A percentile compares a stretch with the other conserved stretches of the same genome.
Evolutionary conservation across 2,113 vertebrate species (phyloP).

Genomic region (Campylomormyrus tamandua): DNA sequence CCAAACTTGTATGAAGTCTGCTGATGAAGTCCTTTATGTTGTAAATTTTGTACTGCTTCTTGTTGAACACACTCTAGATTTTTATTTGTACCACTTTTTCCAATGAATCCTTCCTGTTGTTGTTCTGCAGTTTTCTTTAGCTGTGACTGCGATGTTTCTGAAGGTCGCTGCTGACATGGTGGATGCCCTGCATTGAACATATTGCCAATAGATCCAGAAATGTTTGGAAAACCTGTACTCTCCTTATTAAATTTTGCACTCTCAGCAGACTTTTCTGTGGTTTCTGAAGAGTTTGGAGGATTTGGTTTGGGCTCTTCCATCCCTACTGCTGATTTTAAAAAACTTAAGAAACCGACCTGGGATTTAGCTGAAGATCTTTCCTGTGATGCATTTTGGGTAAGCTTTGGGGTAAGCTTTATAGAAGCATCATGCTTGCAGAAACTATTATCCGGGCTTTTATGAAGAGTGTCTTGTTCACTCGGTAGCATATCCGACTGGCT

Average conservation of each 20-base stretch:
- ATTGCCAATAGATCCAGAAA: conserved; percentile 73
- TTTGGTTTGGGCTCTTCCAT: conserved; percentile 59
- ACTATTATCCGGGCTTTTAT: conserved; percentile 59
- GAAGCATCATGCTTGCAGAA: conserved; percentile 46
- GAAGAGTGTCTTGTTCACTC: conserved; percentile 48
- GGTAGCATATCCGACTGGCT: conserved; percentile 37
- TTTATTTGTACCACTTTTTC: conserved; percentile 28
- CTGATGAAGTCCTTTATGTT: conserved; percentile 46
- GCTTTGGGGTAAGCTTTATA: conserved; percentile 20
- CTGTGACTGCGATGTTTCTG: conserved; percentile 42
- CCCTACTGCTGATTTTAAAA: conserved; percentile 72
- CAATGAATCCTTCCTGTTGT: not conserved
- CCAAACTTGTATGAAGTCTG: conserved; percentile 25
- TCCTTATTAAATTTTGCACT: conserved; percentile 58
- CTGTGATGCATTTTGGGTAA: conserved; percentile 21
- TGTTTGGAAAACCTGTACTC: conserved; percentile 57
- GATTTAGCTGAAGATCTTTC: conserved; percentile 53
- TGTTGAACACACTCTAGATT: conserved; percentile 34
- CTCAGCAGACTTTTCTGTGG: conserved; percentile 44
- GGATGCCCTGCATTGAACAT: conserved; percentile 68
- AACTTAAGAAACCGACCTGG: conserved; percentile 72
- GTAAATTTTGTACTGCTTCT: conserved; percentile 25
- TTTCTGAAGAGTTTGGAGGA: conserved; percentile 40
- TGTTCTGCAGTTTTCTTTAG: conserved; percentile 19
- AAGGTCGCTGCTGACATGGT: conserved; percentile 47